Percentiles rank a stretch among this genome's conserved stretches.
Conservation (phyloP, 2,113 vertebrate species). For the Rutilus rutilus region DNA sequence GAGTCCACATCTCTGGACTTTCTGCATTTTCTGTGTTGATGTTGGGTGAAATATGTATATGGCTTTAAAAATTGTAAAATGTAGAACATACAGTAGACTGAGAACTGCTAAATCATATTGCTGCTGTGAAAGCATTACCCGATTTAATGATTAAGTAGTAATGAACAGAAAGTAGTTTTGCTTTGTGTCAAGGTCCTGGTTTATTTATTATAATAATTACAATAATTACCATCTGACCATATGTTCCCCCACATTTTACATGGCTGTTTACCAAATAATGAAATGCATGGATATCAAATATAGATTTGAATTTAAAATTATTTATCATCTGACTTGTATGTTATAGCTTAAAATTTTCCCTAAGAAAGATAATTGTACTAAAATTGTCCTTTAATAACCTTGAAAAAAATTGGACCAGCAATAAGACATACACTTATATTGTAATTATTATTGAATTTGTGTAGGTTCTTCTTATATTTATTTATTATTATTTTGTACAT, state of each 20-base stretch:
- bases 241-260: neutral
- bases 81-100: neutral
- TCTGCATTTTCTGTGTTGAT: neutral
- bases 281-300: neutral
- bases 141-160: neutral
- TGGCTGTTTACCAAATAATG: neutral
- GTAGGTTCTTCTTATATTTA: too few species aligned
- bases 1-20: neutral
- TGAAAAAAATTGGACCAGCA: neutral
- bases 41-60: neutral
- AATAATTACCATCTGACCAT: neutral
- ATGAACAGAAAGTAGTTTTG: neutral
- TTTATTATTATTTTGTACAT: too few species aligned
- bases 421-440: neutral
- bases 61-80: neutral
- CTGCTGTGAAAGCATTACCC: neutral
- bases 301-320: neutral
- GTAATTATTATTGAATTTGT: neutral
- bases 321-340: neutral
- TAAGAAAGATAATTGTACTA: neutral
- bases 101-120: neutral
- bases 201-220: too few species aligned
- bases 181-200: neutral
- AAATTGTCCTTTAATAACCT: neutral
- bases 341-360: neutral